Base-by-base conservation (phyloP, 2,113 vertebrate species). In the Furnarius figulus region DNA sequence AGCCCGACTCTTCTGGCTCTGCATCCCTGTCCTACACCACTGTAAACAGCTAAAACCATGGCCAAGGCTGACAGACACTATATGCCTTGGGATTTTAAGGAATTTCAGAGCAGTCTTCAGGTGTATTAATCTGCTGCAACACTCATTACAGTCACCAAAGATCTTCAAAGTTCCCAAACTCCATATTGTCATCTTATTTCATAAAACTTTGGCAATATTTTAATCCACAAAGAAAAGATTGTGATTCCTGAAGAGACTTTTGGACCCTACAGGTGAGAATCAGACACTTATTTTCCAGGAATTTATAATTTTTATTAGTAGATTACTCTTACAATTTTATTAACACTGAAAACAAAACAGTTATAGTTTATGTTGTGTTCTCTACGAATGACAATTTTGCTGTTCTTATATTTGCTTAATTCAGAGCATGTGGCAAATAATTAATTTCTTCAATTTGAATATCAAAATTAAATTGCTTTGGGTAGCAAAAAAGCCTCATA, bases 401-500 rank as follows among this genome's bases (percentile, higher is more conserved):
- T 59, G 77, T 73, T 20, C 19, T 65, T 83, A 4, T 49, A 37
- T 55, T 85, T 50, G 4, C 40, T 61, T 71, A n/a, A 49, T 66
- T 85, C 33, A 37, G 47, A 90, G 20, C 6, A 25, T 23, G 13
- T n/a, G 9, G 1, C 5, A 75, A 49, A 62, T 40, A 62, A 62
- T 46, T 2, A 44, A 31, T 67, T 33, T 67, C 5, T 55, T 39
- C 8, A n/a, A 5, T 46, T 50, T 78, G n/a, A 82, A 13, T 15
- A 62, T 63, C 16, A 78, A 28, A 78, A 59, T 21, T 50, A 28
- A 58, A 11, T 31, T 81, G 12, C 8, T 59, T 88, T 75, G 33
- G 6, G 25, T 66, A 71, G n/a, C 9, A 66, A 81, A 72, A 53
- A 19, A 1, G 0, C 2, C 12, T 10, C 8, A 42, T 5, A 67